Evolutionary conservation across 2,113 vertebrate genomes (phyloP).

Genomic region (Isichthys henryi): DNA sequence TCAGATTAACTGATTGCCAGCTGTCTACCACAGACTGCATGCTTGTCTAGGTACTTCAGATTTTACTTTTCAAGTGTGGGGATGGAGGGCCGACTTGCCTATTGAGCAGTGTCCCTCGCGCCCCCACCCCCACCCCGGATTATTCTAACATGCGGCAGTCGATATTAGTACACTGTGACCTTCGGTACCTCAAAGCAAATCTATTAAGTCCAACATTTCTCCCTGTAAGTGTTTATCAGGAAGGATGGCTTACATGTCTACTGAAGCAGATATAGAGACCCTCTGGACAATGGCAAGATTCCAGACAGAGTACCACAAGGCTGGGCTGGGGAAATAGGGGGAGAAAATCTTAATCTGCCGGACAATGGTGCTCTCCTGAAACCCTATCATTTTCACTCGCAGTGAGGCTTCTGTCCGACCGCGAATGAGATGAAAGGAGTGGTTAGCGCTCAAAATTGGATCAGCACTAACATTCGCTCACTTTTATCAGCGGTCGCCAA

Average conservation of each 20-base stretch:
- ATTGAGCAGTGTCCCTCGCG: not conserved
- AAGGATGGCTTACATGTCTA: constrained; percentile 85
- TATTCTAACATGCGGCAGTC: constrained; percentile 73
- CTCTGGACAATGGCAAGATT: constrained; percentile 73
- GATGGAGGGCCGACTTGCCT: not conserved
- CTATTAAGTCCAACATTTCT: constrained; percentile 93
- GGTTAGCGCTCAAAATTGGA: constrained; percentile 91
- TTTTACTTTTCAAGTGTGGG: not conserved
- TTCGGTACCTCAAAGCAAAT: constrained; percentile 82
- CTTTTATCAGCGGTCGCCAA: constrained; percentile 92
- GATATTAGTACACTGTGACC: constrained; percentile 91
- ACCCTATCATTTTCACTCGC: constrained; percentile 99
- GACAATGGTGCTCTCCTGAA: constrained; percentile 94
- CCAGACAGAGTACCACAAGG: constrained; percentile 76
- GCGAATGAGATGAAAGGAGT: constrained; percentile 89
- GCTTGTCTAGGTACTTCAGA: not conserved
- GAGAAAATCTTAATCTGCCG: constrained; percentile 98
- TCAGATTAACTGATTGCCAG: not conserved
- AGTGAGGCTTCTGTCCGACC: constrained; percentile 78
- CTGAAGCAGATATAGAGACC: constrained; percentile 82
- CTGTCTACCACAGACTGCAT: not conserved
- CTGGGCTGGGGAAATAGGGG: constrained; percentile 87
- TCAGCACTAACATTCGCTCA: constrained; percentile 88
- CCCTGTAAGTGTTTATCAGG: constrained; percentile 87
- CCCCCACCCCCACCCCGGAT: not conserved